phyloP scores from a whole-genome alignment of 1,140 invertebrate genomes.

The Copidosoma floridanum region DNA sequence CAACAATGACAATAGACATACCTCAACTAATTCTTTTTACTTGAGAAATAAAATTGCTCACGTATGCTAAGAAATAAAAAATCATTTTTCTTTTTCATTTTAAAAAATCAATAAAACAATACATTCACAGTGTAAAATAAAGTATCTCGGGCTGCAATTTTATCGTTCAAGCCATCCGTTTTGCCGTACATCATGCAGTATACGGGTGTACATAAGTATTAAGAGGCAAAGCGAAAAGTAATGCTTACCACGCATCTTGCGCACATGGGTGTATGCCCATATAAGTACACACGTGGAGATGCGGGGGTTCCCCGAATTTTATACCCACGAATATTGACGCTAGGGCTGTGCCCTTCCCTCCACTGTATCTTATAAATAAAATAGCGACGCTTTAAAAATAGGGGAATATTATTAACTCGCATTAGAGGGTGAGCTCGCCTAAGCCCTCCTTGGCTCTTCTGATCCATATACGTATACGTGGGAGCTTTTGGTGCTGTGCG shows the following conservation, averaged over 20 bases:
- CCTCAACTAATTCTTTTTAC: no score
- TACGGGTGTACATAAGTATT: no score
- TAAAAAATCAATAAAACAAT: no score
- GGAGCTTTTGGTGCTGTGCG: background rate
- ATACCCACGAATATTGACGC: background rate
- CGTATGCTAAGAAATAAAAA: no score
- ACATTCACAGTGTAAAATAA: constrained; percentile 5
- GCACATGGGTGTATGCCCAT: no score
- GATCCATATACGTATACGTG: no score
- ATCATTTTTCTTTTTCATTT: no score
- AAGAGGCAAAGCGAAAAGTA: constrained; percentile 13
- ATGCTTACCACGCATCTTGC: background rate
- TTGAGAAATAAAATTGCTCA: no score
- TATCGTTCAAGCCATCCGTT: constrained; percentile 1
- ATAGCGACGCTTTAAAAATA: constrained; percentile 45
- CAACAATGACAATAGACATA: no score
- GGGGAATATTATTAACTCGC: constrained; percentile 49
- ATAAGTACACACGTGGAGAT: no score
- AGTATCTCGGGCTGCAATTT: constrained; percentile 12
- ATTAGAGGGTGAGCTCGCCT: constrained; percentile 44
- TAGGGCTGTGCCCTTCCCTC: background rate
- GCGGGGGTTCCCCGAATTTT: background rate
- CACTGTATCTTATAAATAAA: constrained; percentile 45
- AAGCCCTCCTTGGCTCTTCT: no score
- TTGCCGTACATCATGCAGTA: background rate